Evolutionary conservation across 2,888 invertebrate species (phyloP).

Genomic region (Norana najaformis): DNA sequence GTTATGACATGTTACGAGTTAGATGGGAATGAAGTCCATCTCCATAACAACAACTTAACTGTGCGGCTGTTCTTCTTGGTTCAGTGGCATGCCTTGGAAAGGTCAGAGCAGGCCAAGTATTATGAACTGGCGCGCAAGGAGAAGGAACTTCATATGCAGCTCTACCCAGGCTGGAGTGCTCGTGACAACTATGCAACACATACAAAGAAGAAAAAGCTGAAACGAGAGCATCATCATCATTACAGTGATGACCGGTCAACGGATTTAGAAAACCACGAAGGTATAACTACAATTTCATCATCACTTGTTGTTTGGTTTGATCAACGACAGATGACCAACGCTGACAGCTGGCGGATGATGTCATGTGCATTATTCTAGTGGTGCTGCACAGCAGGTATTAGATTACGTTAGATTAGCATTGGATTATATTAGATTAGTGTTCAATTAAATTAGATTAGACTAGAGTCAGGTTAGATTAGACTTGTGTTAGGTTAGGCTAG

Average conservation of each 20-base stretch:
- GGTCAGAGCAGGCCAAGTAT: conserved; percentile 99
- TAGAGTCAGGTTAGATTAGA: too few species aligned
- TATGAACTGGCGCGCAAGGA: conserved; percentile 99
- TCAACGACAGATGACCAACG: not conserved
- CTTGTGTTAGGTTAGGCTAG: too few species aligned
- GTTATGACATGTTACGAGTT: too few species aligned
- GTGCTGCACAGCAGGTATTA: not conserved
- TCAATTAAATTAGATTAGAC: too few species aligned
- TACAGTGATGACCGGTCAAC: not conserved
- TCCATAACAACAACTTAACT: too few species aligned
- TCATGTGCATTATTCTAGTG: too few species aligned
- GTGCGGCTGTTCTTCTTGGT: conserved; percentile 40
- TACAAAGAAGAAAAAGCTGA: conserved; percentile 97
- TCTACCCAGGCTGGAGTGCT: conserved; percentile 98
- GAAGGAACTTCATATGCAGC: conserved; percentile 98
- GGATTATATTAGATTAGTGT: too few species aligned
- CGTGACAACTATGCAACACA: conserved; percentile 99
- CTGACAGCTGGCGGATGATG: not conserved
- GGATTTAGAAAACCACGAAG: conserved; percentile 16
- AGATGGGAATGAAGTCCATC: too few species aligned
- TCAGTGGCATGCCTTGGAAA: conserved; percentile 98
- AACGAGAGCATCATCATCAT: conserved; percentile 64
- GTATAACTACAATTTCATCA: not conserved
- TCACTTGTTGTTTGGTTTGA: too few species aligned
- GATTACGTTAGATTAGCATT: too few species aligned